Base-by-base conservation (phyloP, 2,113 vertebrate species). In the Pachyramphus minor region DNA sequence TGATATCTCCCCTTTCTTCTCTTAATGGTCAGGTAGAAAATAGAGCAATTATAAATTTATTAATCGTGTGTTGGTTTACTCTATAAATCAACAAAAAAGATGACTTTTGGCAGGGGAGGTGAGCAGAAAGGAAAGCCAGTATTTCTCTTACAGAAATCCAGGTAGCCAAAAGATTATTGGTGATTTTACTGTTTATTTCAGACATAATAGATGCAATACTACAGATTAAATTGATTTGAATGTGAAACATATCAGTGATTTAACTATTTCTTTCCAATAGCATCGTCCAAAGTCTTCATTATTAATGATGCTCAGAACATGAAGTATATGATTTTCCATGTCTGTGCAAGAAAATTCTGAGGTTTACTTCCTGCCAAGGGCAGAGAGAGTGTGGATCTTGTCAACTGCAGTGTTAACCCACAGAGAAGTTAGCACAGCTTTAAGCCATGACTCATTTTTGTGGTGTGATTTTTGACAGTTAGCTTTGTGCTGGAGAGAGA, bases 91-190 rank as follows among this genome's bases (percentile, higher is more conserved):
- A 75, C 20, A 59, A 31, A 55, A 59, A 58, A 56, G 24, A 12
- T 28, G 22, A 47, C 5, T 23, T 13, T 49, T 45, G 33, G 4
- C 0, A 1, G 12, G 18, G 14, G 5, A 25, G 0, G 0, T 13
- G 30, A 59, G 10, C 31, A 9, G 59, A 58, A 63, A 66, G 5
- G 27, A 47, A 56, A 85, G 10, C 8, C 76, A 49, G 14, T 41
- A 47, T 41, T 59, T 84, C 13, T 83, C 23, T 80, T 31, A 24
- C 5, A 74, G 73, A 53, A 84, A 78, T 84, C 59, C 20, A 49
- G 27, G 14, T 47, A 69, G 12, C 49, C 42, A 63, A 44, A 69
- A 24, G 22, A 44, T 74, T 58, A 39, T 9, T 79, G 17, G 4
- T n/a, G 11, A 4, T 45, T 49, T 68, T 76, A 42, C 7, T 47